These are phyloP conservation scores for Hydriomena furcata DNA, from an alignment of 2,888 invertebrate genomes.

Conservation along the genomic window DNA sequence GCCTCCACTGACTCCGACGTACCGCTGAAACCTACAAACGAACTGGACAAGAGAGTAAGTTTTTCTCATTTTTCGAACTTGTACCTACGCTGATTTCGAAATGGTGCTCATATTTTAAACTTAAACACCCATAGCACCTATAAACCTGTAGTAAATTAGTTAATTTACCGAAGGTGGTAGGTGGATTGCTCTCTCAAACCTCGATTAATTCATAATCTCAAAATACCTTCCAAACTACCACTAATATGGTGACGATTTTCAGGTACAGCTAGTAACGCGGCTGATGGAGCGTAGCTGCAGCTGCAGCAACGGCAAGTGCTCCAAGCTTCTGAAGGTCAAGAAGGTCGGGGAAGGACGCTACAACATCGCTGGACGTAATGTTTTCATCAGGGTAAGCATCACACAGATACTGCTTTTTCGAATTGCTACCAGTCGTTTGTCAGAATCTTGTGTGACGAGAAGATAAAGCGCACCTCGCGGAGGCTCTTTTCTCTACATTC, in stretches of 20 bases:
- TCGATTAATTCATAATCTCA: no score
- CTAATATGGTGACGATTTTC: slow-evolving; percentile 14
- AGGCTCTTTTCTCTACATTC: no score
- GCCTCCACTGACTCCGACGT: slow-evolving; percentile 88
- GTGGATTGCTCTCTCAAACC: no score
- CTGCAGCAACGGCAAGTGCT: slow-evolving; percentile 88
- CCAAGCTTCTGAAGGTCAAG: slow-evolving; percentile 88
- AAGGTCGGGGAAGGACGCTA: slow-evolving; percentile 94
- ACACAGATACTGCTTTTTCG: no score
- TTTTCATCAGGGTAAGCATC: slow-evolving; percentile 91
- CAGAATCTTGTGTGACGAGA: no score
- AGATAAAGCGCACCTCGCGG: not conserved
- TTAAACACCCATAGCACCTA: no score
- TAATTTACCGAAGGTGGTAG: no score
- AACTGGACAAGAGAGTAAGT: slow-evolving; percentile 84
- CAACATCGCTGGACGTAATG: slow-evolving; percentile 93
- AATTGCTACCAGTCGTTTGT: no score
- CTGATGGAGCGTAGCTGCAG: slow-evolving; percentile 89
- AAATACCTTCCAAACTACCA: no score
- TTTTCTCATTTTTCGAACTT: not conserved
- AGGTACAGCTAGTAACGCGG: slow-evolving; percentile 88
- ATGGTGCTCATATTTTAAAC: no score
- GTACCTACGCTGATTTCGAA: no score
- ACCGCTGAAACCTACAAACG: slow-evolving; percentile 84
- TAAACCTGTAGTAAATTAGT: no score